These are phyloP conservation scores for Oreotrochilus melanogaster DNA, from an alignment of 2,113 vertebrate genomes.

Conservation along the genomic window DNA sequence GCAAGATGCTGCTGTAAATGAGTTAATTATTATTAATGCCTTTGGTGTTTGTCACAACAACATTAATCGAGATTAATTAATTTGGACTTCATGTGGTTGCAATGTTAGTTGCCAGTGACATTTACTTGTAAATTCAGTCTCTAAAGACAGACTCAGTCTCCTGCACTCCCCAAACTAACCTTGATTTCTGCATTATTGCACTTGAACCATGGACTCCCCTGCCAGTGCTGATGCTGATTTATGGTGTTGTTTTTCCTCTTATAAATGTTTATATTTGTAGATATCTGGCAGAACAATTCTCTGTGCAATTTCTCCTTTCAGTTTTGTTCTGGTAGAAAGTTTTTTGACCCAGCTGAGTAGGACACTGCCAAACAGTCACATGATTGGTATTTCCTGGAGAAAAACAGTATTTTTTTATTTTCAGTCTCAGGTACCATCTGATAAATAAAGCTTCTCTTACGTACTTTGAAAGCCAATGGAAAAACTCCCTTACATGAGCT, in stretches of 20 bases:
- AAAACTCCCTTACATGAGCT: background rate
- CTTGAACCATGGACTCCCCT: background rate
- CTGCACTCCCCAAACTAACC: background rate
- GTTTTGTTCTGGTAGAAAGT: background rate
- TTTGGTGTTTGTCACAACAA: conserved; percentile 52
- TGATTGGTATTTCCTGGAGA: background rate
- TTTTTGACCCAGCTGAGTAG: background rate
- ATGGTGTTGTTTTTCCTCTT: background rate
- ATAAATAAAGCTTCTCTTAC: background rate
- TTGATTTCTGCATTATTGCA: background rate
- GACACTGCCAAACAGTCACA: background rate
- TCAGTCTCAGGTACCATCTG: background rate
- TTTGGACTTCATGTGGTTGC: conserved; percentile 29
- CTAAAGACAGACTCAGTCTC: background rate
- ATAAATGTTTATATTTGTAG: background rate
- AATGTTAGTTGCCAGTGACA: conserved; percentile 15
- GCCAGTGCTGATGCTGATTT: background rate
- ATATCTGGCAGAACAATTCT: background rate
- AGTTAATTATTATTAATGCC: conserved; percentile 63
- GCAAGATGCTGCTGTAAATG: conserved; percentile 54
- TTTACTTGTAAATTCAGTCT: conserved; percentile 4
- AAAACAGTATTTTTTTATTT: background rate
- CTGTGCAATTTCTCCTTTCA: background rate
- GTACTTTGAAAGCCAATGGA: background rate
- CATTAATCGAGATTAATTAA: conserved; percentile 66